phyloP scores from a whole-genome alignment of 2,797 vertebrate genomes.

The Tangara arthus region DNA sequence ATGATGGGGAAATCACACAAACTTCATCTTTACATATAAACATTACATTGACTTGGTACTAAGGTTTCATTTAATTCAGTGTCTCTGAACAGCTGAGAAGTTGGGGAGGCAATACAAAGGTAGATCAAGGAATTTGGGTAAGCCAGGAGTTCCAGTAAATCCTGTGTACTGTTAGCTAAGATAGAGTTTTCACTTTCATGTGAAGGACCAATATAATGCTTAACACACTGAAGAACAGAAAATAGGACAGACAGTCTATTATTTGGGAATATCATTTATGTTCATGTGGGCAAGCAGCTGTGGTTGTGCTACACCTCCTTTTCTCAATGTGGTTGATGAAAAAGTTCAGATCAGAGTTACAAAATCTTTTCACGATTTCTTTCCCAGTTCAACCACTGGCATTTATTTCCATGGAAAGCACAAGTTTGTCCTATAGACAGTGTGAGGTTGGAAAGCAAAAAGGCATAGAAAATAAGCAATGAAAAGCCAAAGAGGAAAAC shows the following conservation, averaged over 20 bases:
- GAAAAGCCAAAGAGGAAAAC: neutral
- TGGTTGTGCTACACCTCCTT: neutral
- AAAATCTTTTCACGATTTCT: neutral
- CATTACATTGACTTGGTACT: neutral
- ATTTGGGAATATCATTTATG: neutral
- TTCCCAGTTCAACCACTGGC: neutral
- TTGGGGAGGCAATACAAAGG: neutral
- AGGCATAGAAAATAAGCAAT: neutral
- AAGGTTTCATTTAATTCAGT: neutral
- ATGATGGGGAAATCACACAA: neutral
- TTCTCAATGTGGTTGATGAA: neutral
- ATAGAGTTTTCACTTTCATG: neutral
- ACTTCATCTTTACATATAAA: neutral
- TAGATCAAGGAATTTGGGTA: neutral
- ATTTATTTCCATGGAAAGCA: neutral
- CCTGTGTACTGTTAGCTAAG: neutral
- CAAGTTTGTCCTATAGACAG: neutral
- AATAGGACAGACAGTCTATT: neutral
- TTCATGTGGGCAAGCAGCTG: neutral
- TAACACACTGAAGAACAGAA: neutral
- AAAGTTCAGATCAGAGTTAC: neutral
- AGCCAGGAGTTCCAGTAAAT: neutral
- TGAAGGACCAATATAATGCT: neutral
- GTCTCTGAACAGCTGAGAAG: neutral
- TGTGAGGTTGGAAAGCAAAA: neutral